Percentiles rank a stretch among this genome's conserved stretches.
phyloP scores from a whole-genome alignment of 2,797 vertebrate genomes.

The Cirrhinus molitorella region DNA sequence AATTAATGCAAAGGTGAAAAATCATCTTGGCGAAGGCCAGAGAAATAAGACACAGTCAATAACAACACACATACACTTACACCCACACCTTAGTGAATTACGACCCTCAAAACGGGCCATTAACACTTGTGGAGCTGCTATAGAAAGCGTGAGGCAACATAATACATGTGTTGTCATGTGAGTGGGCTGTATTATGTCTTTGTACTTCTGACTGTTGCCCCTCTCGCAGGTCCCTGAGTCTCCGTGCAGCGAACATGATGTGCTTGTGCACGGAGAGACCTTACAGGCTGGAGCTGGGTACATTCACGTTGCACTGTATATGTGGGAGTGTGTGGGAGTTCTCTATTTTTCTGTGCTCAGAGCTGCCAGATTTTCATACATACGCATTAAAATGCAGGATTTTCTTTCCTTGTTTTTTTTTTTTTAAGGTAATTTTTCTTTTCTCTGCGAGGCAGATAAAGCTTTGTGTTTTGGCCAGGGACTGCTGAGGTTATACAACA shows the following conservation, averaged over 20 bases:
- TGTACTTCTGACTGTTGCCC: conserved; percentile 57
- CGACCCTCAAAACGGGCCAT: conserved; percentile 55
- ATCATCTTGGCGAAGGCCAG: conserved; percentile 14
- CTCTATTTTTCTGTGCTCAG: conserved; percentile 68
- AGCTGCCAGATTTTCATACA: conserved; percentile 62
- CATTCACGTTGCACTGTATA: conserved; percentile 63
- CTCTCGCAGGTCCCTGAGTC: conserved; percentile 48
- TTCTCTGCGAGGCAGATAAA: conserved; percentile 40
- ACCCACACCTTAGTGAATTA: conserved; percentile 55
- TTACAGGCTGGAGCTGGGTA: conserved; percentile 74
- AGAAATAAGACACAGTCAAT: conserved; percentile 30
- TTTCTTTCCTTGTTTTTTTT: conserved; percentile 43
- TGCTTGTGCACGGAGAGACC: conserved; percentile 70
- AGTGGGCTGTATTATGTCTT: conserved; percentile 55
- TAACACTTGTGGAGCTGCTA: conserved; percentile 51
- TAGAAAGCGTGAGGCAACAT: conserved; percentile 40
- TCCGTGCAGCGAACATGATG: conserved; percentile 60
- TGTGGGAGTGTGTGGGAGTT: conserved; percentile 79
- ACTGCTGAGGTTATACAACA: conserved; percentile 56
- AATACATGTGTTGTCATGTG: conserved; percentile 49
- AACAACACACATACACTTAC: conserved; percentile 37
- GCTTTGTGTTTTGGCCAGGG: conserved; percentile 51
- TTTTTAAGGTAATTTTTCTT: conserved; percentile 62
- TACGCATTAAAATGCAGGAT: conserved; percentile 56
- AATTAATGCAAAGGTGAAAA: conserved; percentile 46